Base-by-base conservation (phyloP, 1,140 invertebrate species). In the Drosophila takahashii region DNA sequence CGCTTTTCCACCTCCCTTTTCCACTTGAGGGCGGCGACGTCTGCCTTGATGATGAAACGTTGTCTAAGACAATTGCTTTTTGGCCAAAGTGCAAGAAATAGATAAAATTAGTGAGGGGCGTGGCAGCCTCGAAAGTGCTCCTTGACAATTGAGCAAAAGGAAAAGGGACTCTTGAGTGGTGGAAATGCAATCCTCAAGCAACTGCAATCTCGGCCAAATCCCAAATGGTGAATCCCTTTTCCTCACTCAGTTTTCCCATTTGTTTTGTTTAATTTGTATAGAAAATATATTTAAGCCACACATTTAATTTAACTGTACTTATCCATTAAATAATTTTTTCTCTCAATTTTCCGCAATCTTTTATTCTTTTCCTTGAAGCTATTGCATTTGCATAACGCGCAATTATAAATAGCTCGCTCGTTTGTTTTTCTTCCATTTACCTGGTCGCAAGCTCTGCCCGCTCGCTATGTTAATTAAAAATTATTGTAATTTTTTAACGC, bases 41-140 rank as follows among this genome's bases (percentile, higher is more conserved):
- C 75, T 78, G 75, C 54, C 57, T 78, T 59, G 79, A 89, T 83
- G 83, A 79, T 79, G 84, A 83, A 89, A 86, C 85, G 72, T 75
- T 79, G 83, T 89, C 83, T 87, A 90, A 89, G 85, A 89, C 84
- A 89, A 85, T 89, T 89, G 77, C 85, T 90, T 80, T 89, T 66
- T 76, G 72, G 76, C 80, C 85, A 85, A 89, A 89, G 85, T 89
- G 84, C 80, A 80, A 90, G 85, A 89, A 89, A 89, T 85, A 80
- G 84, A 89, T 89, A 90, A 89, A 90, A 90, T 89, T 89, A 89
- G 84, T 89, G 80, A 73, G 71, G 61, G 79, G 61, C 75, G 66
- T 61, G 41, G 65, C 79, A 47, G 73, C 4, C 44, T 42, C 53
- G 16, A 57, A 72, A 70, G 66, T 70, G 66, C 66, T 70, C 13